phyloP scores from a whole-genome alignment of 2,797 vertebrate species.

The Nasua narica region DNA sequence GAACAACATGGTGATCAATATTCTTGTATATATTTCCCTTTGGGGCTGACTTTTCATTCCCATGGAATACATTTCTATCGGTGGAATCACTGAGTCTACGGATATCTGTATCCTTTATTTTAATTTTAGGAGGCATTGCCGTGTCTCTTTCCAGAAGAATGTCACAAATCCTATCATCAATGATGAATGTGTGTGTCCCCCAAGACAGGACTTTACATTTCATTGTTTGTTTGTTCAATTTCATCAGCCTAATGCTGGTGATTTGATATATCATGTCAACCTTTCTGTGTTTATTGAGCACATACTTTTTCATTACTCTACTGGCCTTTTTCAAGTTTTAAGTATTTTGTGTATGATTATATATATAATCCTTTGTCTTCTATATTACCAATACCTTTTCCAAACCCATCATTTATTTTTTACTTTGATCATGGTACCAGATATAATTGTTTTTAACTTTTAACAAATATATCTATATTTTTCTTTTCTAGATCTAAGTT shows the following conservation, averaged over 20 bases:
- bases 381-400: neutral
- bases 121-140: neutral
- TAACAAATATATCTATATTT: neutral
- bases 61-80: neutral
- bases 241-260: neutral
- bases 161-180: neutral
- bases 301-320: neutral
- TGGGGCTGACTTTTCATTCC: neutral
- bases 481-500: neutral
- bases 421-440: neutral
- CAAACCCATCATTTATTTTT: neutral
- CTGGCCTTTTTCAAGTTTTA: neutral
- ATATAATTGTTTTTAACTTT: constrained; percentile 27
- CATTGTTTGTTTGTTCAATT: neutral
- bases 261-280: neutral
- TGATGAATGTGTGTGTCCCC: neutral
- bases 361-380: neutral
- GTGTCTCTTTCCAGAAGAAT: neutral
- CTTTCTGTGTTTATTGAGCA: neutral
- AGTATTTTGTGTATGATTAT: neutral
- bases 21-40: neutral
- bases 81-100: neutral
- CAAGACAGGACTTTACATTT: neutral
- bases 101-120: neutral
- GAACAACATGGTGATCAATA: neutral